Base-by-base conservation (phyloP, 1,140 invertebrate species). In the Drosophila bifasciata region DNA sequence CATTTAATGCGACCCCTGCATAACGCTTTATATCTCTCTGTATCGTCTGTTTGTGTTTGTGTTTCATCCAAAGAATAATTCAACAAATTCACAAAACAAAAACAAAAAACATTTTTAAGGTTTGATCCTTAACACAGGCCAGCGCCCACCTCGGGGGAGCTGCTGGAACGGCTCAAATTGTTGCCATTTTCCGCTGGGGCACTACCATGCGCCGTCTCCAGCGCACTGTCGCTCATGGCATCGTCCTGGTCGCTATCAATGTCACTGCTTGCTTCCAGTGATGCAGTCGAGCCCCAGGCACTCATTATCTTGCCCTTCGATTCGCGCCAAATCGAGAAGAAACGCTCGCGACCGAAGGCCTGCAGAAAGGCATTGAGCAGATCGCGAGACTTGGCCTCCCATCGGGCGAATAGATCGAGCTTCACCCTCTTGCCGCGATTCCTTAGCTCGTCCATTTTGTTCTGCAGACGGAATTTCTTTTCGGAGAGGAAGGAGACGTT, bases 401-500 rank as follows among this genome's bases (percentile, higher is more conserved):
- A 99, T 89, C 97, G 97, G 49, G 96, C 96, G 11, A 99, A 94
- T 83, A 98, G 95, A 85, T 98, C 97, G 71, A 96, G 95, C 68
- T 95, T 94, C 86, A 97, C 97, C 83, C 95, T 94, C 90, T 97
- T 97, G 11, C 97, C 96, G 85, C 97, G 97, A 72, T 97, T 96
- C 92, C 97, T 97, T 39, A 99, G 92, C 89, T 97, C 96, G 91
- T 98, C 97, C 94, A 98, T 97, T 93, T 98, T 98, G 91, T 98
- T 98, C 92, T 98, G 97, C 41, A 99, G 93, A n/a, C 96, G 93
- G 90, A 98, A 97, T 90, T 97, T 98, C 91, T 98, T 98, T 92
- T 98, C 97, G 91, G 97, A 98, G 61, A 99, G 95, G 92, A 98
- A 99, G 48, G 97, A 98, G 36, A 99, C 98, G 92, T 99, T 99